Evolutionary conservation across 2,113 vertebrate species (phyloP).

Genomic region (Dolichotis patagonum): DNA sequence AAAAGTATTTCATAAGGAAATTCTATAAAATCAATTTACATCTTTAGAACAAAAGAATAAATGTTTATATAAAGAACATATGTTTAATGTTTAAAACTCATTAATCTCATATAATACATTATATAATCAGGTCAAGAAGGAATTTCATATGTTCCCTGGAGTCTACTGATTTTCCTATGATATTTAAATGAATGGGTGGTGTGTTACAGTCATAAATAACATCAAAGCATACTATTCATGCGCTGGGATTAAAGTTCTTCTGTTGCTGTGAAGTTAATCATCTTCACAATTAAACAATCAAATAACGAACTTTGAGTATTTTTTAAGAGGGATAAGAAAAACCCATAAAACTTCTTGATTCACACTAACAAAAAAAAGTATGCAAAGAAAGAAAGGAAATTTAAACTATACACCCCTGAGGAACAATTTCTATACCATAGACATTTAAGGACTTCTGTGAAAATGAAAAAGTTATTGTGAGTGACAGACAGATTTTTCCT

Average conservation of each 20-base stretch:
- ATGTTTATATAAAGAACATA: constrained; percentile 80
- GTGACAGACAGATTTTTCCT: constrained; percentile 70
- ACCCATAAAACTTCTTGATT: constrained; percentile 71
- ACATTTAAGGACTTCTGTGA: constrained; percentile 51
- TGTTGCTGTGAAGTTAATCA: constrained; percentile 83
- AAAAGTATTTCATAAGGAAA: constrained; percentile 58
- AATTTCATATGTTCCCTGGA: constrained; percentile 69
- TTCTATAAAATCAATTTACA: constrained; percentile 53
- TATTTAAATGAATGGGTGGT: constrained; percentile 87
- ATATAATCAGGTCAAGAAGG: constrained; percentile 70
- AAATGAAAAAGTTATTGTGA: constrained; percentile 62
- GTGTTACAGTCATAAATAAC: constrained; percentile 79
- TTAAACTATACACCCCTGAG: constrained; percentile 66
- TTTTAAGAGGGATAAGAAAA: constrained; percentile 79
- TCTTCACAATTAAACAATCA: constrained; percentile 79
- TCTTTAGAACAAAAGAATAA: constrained; percentile 78
- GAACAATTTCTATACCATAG: constrained; percentile 54
- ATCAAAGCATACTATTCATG: constrained; percentile 86
- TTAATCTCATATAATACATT: constrained; percentile 82
- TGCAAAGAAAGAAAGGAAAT: constrained; percentile 45
- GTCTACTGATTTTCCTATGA: constrained; percentile 79
- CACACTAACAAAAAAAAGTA: constrained; percentile 62
- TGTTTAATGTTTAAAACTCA: constrained; percentile 77
- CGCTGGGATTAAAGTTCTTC: constrained; percentile 82
- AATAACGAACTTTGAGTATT: constrained; percentile 76